Base-by-base conservation (phyloP, 2,113 vertebrate species). In the Nannobrachium achirus region DNA sequence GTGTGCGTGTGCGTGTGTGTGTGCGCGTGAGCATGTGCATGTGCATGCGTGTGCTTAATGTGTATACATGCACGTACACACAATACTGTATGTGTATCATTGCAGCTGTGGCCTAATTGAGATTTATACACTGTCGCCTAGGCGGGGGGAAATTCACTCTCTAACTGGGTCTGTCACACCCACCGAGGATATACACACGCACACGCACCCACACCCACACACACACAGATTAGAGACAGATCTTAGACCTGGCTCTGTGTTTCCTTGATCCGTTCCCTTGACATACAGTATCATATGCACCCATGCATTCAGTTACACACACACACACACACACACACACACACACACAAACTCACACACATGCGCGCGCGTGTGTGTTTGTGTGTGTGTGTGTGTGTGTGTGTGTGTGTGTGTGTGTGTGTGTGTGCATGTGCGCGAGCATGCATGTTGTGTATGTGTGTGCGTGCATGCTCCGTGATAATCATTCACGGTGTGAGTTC, bases 401-500 rank as follows among this genome's bases (percentile, higher is more conserved):
- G 18, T 72, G 63, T n/a, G n/a, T n/a, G n/a, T n/a, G n/a, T 1
- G 20, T 9, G 7, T 7, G 9, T 25, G 8, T 8, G 56, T 15
- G 46, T 2, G 10, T 75, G 13, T 68, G 77, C 70, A 18, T 72
- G 63, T n/a, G n/a, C n/a, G n/a, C n/a, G n/a, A n/a, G n/a, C n/a
- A n/a, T n/a, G n/a, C n/a, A n/a, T n/a, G 11, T 6, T 1, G 20
- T 9, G 7, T 7, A 15, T 25, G 8, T 8, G 56, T 15, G 46
- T 2, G 10, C 76, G 13, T 68, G 77, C 70, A 18, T 72, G 63
- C 3, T 40, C 82, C 19, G 66, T 77, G 79, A 89, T 86, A 86
- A 86, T 89, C 80, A 85, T 86, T 79, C 83, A 81, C 66, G 40
- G 85, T 90, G 63, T 83, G 79, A 81, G 85, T 86, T 84, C 80